A percentile compares a stretch with the other conserved stretches of the same genome.
Evolutionary conservation across 2,888 invertebrate genomes (phyloP).

Genomic region (Brachylomia viminalis): DNA sequence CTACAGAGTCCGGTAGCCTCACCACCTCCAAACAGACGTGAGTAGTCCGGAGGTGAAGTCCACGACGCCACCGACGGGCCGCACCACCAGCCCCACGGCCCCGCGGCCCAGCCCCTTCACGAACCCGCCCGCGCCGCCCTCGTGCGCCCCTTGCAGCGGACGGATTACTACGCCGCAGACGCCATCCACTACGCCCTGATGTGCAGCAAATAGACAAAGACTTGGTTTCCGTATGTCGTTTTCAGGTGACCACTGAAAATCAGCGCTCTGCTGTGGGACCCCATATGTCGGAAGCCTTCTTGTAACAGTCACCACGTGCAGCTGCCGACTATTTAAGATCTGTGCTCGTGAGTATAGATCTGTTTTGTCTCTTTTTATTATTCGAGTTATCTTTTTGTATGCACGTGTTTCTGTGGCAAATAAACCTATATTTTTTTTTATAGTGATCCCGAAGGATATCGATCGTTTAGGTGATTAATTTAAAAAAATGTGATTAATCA

Average conservation of each 20-base stretch:
- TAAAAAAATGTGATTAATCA: neutral
- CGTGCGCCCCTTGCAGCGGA: conserved; percentile 80
- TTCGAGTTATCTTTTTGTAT: neutral
- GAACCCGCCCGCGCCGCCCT: conserved; percentile 81
- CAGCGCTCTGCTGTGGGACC: neutral
- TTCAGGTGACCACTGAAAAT: neutral
- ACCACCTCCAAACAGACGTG: conserved; percentile 82
- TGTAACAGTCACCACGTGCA: neutral
- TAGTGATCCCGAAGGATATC: neutral
- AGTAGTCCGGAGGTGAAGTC: conserved; percentile 85
- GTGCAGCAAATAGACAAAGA: conserved; percentile 17
- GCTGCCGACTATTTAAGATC: neutral
- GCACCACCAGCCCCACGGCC: conserved; percentile 79
- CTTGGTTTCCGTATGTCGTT: neutral
- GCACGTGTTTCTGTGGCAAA: neutral
- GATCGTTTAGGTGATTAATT: neutral
- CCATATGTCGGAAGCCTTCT: neutral
- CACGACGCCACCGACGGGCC: conserved; percentile 82
- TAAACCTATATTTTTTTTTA: neutral
- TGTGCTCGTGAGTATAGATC: neutral
- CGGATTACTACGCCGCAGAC: conserved; percentile 78
- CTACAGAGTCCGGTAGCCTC: conserved; percentile 61
- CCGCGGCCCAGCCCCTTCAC: conserved; percentile 80
- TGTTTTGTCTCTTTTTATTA: neutral
- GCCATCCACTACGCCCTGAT: conserved; percentile 83